Percentiles rank a stretch among this genome's conserved stretches.
phyloP scores from a whole-genome alignment of 2,113 vertebrate genomes.

The Stomatorhinus ivindoensis region DNA sequence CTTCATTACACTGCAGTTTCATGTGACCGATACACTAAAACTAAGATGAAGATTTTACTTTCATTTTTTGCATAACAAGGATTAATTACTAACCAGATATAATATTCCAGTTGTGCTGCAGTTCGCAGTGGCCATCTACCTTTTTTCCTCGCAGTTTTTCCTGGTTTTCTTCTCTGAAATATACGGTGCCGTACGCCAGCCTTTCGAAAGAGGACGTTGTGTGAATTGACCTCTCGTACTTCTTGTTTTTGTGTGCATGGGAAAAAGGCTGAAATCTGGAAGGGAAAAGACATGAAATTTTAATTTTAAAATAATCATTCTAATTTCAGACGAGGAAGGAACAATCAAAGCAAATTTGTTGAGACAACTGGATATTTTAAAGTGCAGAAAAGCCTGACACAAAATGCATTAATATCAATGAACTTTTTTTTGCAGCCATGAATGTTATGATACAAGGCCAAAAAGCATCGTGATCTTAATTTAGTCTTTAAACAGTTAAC shows the following conservation, averaged over 20 bases:
- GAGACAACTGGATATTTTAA: neutral
- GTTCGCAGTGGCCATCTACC: slow-evolving; percentile 46
- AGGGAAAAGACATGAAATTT: slow-evolving; percentile 9
- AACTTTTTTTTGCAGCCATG: neutral
- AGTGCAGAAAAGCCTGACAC: neutral
- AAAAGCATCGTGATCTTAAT: neutral
- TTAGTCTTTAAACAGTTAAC: neutral
- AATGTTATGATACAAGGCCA: neutral
- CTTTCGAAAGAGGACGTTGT: slow-evolving; percentile 50
- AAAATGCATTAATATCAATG: neutral
- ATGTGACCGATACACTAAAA: neutral
- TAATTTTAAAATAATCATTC: neutral
- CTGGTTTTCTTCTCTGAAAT: slow-evolving; percentile 60
- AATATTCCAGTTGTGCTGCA: neutral
- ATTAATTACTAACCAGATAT: neutral
- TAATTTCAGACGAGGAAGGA: neutral
- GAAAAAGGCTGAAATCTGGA: slow-evolving; percentile 69
- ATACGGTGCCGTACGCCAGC: slow-evolving; percentile 46
- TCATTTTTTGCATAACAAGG: neutral
- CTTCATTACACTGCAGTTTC: neutral
- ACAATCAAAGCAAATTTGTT: neutral
- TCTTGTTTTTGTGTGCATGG: slow-evolving; percentile 51
- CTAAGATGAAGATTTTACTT: neutral
- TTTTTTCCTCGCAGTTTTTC: slow-evolving; percentile 56
- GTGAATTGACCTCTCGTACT: slow-evolving; percentile 51